Evolutionary conservation across 2,113 vertebrate species (phyloP).

Genomic region (Hippocampus barbouri): DNA sequence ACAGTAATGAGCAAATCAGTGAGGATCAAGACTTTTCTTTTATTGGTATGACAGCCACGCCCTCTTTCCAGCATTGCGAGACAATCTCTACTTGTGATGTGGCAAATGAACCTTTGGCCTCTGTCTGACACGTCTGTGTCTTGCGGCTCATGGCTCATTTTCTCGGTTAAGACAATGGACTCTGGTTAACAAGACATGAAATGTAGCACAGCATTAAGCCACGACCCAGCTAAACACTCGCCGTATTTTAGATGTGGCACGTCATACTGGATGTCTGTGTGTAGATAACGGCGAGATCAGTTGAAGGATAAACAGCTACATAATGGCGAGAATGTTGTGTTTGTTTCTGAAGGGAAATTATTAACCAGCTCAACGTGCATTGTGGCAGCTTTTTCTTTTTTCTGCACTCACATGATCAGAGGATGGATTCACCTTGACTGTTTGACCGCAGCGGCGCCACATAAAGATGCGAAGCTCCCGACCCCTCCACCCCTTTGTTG

Average conservation of each 20-base stretch:
- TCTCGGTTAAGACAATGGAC: conserved; percentile 30
- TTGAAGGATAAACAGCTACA: conserved; percentile 27
- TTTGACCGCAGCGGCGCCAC: background rate
- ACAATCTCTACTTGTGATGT: conserved; percentile 49
- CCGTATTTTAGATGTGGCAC: background rate
- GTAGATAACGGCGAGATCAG: conserved; percentile 41
- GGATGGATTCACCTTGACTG: conserved; percentile 20
- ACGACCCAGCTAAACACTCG: background rate
- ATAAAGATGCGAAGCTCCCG: background rate
- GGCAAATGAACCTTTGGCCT: conserved; percentile 43
- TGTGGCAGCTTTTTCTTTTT: background rate
- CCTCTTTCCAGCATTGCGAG: background rate
- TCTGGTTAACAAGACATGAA: conserved; percentile 39
- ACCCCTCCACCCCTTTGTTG: background rate
- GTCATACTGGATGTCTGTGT: conserved; percentile 8
- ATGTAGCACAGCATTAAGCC: conserved; percentile 4
- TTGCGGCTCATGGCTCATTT: conserved; percentile 19
- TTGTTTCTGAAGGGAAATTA: background rate
- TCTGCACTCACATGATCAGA: conserved; percentile 18
- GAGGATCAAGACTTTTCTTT: conserved; percentile 13
- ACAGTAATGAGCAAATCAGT: conserved; percentile 57
- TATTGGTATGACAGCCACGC: conserved; percentile 8
- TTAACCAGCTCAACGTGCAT: background rate
- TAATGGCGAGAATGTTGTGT: conserved; percentile 17
- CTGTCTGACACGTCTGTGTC: conserved; percentile 3